Conservation (phyloP, 2,888 invertebrate species). For the Beris morrisii region DNA sequence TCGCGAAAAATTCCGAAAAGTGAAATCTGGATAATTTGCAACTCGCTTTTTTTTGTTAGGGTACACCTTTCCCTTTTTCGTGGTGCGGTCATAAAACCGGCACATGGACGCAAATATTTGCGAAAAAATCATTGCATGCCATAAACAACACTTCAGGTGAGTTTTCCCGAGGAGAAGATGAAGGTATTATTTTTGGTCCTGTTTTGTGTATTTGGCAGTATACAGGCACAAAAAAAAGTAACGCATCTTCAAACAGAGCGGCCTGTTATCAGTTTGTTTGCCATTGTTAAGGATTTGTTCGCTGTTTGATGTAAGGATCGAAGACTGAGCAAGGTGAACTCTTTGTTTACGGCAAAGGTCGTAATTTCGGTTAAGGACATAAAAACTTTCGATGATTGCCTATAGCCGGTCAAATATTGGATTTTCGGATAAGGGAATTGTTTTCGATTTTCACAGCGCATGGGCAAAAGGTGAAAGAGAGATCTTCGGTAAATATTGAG, state of each 20-base stretch:
- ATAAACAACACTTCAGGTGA: too few species aligned
- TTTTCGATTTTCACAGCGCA: background rate
- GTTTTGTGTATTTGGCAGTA: background rate
- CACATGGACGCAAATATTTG: too few species aligned
- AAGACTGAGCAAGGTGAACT: slow-evolving; percentile 20
- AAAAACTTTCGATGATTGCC: slow-evolving; percentile 32
- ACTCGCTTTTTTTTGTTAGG: too few species aligned
- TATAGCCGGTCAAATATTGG: slow-evolving; percentile 26
- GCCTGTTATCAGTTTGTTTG: slow-evolving; percentile 19
- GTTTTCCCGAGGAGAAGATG: too few species aligned
- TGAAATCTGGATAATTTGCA: too few species aligned
- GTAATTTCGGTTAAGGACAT: slow-evolving; percentile 28
- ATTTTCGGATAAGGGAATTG: slow-evolving; percentile 25
- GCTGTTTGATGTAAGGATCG: slow-evolving; percentile 30
- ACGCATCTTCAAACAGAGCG: slow-evolving; percentile 15
- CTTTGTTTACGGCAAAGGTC: slow-evolving; percentile 25
- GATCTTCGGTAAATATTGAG: too few species aligned
- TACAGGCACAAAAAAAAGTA: background rate
- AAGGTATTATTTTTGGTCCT: too few species aligned
- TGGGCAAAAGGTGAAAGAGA: too few species aligned
- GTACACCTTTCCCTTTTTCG: too few species aligned
- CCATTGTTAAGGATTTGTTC: slow-evolving; percentile 27
- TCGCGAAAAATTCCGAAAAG: too few species aligned
- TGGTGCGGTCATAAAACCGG: too few species aligned
- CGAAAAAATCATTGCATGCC: too few species aligned